Evolutionary conservation across 2,797 vertebrate species (phyloP), one percentile per base, ranked within the genome.

Genomic region (Enteromius trimaculatus): DNA sequence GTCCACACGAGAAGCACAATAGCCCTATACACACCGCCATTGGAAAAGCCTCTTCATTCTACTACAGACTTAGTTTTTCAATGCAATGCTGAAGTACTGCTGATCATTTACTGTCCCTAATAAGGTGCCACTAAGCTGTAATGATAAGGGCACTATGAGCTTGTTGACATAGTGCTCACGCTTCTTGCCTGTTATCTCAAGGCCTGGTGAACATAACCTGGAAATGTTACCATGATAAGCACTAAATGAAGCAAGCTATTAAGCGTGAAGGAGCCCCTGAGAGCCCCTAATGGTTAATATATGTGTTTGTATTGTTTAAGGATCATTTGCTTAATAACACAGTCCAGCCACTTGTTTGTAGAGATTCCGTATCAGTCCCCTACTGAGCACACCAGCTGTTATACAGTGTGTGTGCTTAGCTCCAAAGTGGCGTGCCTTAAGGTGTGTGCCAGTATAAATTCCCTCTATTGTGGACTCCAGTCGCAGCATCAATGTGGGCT

Each of bases 151-250:
- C 70, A 74, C 23, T 23, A 84, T 81, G 78, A 87, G 74, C 66
- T 80, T 90, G 87, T 90, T 88, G 86, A 86, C 85, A 83, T 44
- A 83, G 60, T 39, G 47, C 77, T 86, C 81, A 87, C 75, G 68
- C 81, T 79, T 86, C 70, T 71, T 80, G 72, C 29, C 21, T 42
- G 77, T 88, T 89, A 90, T 90, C 88, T 85, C 31, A 19, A 86
- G 79, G 65, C 68, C 76, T 82, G 60, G 77, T 80, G 84, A 85
- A 81, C 84, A 82, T 72, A 80, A 80, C 85, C 80, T 86, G 87
- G 79, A 89, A 89, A 90, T 89, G 82, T 86, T 80, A 81, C 83
- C 70, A 89, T 85, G 88, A 89, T 90, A 89, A 89, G 76, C 82
- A 83, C 79, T 88, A 64, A 85, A 80, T 75, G 68, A 72, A 86